Conservation (phyloP, 2,113 vertebrate species). For the Petrocephalus zakoni region DNA sequence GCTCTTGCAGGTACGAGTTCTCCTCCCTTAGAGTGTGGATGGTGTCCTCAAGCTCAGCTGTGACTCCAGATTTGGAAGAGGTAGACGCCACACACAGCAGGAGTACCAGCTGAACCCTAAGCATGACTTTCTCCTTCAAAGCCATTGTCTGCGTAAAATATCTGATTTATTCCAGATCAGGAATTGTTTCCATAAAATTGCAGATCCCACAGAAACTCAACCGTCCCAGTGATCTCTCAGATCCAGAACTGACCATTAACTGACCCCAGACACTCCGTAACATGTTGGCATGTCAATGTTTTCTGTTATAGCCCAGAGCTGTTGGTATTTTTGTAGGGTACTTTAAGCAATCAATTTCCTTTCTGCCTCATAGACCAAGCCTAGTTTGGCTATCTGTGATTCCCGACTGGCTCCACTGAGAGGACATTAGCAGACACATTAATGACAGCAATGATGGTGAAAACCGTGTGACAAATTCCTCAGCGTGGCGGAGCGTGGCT, state of each 20-base stretch:
- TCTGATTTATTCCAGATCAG: background rate
- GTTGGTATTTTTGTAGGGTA: background rate
- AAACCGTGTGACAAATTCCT: background rate
- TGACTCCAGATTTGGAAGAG: constrained; percentile 24
- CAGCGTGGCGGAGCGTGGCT: background rate
- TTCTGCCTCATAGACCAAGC: constrained; percentile 18
- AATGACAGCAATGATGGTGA: background rate
- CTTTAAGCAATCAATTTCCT: constrained; percentile 40
- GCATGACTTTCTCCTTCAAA: constrained; percentile 15
- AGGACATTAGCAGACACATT: background rate
- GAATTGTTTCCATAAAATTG: background rate
- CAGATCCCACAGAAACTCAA: background rate
- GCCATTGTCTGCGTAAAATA: constrained; percentile 14
- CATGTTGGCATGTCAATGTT: background rate
- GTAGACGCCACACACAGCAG: constrained; percentile 32
- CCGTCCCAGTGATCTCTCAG: background rate
- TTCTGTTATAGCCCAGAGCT: background rate
- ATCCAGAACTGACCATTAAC: background rate
- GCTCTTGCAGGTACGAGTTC: constrained; percentile 52
- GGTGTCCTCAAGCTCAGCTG: constrained; percentile 58
- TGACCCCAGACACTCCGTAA: background rate
- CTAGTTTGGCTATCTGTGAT: background rate
- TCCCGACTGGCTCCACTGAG: background rate
- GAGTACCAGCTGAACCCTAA: constrained; percentile 13
- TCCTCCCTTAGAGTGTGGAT: constrained; percentile 56